Conservation (phyloP, 2,113 vertebrate species). For the Gnathonemus echidnorhynchus region DNA sequence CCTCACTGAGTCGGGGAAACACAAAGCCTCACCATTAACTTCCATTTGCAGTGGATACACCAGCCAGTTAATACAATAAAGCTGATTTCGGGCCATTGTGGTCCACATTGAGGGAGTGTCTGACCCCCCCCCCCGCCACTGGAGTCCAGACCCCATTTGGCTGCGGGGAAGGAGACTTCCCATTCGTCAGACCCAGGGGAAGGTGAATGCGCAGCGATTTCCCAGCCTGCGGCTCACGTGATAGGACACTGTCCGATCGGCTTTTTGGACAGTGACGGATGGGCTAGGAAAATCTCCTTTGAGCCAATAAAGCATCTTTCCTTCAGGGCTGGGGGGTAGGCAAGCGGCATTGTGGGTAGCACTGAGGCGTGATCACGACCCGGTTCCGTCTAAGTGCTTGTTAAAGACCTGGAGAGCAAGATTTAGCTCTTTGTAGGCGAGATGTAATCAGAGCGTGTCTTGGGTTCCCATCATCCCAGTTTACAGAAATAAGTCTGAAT, state of each 20-base stretch:
- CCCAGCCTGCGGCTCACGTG: not conserved
- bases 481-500: not conserved
- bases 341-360: not conserved
- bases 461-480: not conserved
- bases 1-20: not conserved
- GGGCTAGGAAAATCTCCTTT: not conserved
- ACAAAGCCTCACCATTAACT: slow-evolving; percentile 9
- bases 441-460: not conserved
- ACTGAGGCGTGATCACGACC: not conserved
- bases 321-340: not conserved
- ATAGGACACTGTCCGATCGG: not conserved
- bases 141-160: not conserved
- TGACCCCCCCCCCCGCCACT: not conserved
- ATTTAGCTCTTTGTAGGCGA: not conserved
- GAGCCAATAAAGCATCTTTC: not conserved
- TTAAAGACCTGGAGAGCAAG: not conserved
- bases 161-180: not conserved
- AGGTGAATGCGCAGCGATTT: not conserved
- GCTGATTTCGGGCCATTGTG: not conserved
- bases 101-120: too few relatives aligned
- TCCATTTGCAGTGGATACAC: not conserved
- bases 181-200: not conserved
- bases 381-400: not conserved
- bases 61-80: slow-evolving; percentile 10
- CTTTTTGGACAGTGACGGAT: not conserved